These are phyloP conservation scores for Belonocnema kinseyi DNA, from an alignment of 1,140 invertebrate species.

Conservation along the genomic window DNA sequence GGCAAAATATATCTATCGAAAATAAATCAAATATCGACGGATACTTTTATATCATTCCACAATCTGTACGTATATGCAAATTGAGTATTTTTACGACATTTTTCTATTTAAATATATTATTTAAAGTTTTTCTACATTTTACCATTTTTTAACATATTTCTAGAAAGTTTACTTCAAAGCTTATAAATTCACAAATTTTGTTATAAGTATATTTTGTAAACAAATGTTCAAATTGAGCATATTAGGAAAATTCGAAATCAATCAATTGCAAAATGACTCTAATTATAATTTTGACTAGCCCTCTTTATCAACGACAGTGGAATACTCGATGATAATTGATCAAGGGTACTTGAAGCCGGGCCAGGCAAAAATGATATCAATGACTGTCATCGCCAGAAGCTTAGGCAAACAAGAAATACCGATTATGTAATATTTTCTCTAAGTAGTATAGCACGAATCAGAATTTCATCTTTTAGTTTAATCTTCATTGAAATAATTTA, in stretches of 20 bases:
- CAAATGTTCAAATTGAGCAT: no score
- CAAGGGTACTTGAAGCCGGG: slow-evolving; percentile 59
- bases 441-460: not conserved
- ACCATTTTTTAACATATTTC: not conserved
- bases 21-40: slow-evolving; percentile 63
- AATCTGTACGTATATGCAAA: slow-evolving; percentile 52
- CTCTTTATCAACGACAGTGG: slow-evolving; percentile 33
- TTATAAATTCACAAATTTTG: no score
- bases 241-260: not conserved
- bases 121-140: not conserved
- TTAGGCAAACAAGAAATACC: slow-evolving; percentile 52
- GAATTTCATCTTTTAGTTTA: not conserved
- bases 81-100: not conserved
- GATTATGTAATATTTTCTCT: slow-evolving; percentile 12
- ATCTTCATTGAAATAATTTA: no score
- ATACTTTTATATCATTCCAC: slow-evolving; percentile 63
- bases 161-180: no score
- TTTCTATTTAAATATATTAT: not conserved
- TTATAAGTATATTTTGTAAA: no score
- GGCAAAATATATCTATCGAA: slow-evolving; percentile 49
- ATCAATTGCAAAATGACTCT: not conserved
- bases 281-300: slow-evolving; percentile 43
- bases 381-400: slow-evolving; percentile 55
- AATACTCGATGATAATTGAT: slow-evolving; percentile 56
- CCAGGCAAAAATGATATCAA: slow-evolving; percentile 49